Conservation (phyloP, 1,140 invertebrate species). For the Hyles vespertilio region DNA sequence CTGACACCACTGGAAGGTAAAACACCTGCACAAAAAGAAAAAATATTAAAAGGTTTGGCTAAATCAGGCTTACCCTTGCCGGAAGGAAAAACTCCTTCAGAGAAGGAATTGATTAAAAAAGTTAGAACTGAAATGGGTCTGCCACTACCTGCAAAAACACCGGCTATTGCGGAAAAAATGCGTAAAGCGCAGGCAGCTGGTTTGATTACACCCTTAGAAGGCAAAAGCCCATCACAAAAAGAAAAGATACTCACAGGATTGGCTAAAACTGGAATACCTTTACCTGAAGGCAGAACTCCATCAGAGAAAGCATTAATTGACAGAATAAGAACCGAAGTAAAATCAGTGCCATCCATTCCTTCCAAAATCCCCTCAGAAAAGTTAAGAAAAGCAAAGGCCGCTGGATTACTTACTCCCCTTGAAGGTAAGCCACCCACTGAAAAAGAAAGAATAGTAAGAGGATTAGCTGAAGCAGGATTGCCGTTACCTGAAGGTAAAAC, state of each 20-base stretch:
- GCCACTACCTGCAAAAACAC: no score
- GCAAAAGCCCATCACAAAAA: conserved; percentile 18
- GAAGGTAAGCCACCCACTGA: conserved; percentile 34
- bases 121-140: conserved; percentile 1
- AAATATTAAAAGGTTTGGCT: conserved; percentile 31
- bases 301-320: conserved; percentile 21
- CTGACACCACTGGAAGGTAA: conserved; percentile 44
- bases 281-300: conserved; percentile 23
- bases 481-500: conserved; percentile 34
- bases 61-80: conserved; percentile 34
- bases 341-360: conserved; percentile 12
- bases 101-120: conserved; percentile 21
- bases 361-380: conserved; percentile 21
- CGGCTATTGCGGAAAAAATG: conserved; percentile 19
- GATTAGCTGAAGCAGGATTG: conserved; percentile 28
- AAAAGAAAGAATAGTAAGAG: conserved; percentile 43
- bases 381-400: conserved; percentile 24
- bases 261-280: conserved; percentile 16
- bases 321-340: conserved; percentile 19
- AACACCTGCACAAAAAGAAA: conserved; percentile 35
- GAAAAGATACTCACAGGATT: conserved; percentile 24
- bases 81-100: conserved; percentile 24
- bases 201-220: conserved; percentile 17
- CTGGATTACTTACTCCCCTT: conserved; percentile 38
- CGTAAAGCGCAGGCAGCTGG: conserved; percentile 30